phyloP scores from a whole-genome alignment of 2,888 invertebrate species.

The Charanyca ferruginea region DNA sequence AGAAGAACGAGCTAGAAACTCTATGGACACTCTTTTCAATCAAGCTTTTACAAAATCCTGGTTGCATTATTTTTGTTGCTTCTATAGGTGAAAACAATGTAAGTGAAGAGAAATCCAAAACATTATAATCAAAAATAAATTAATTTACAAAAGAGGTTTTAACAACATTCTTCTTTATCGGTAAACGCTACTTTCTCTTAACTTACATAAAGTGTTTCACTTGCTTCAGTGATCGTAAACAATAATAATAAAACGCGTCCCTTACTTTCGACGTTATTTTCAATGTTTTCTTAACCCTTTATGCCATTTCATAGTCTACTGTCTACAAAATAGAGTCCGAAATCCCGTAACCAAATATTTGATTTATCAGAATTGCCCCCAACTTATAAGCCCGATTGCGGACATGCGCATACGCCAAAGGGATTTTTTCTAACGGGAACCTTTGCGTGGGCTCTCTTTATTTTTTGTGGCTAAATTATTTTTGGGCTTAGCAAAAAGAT shows the following conservation, averaged over 20 bases:
- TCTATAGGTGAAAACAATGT: too few species aligned
- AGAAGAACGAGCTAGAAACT: too few species aligned
- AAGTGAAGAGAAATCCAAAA: too few species aligned
- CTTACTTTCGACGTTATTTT: slow-evolving; percentile 44
- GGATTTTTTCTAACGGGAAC: slow-evolving; percentile 62
- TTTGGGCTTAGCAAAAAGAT: slow-evolving; percentile 43
- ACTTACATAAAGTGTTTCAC: slow-evolving; percentile 40
- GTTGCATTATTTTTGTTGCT: too few species aligned
- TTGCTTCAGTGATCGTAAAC: slow-evolving; percentile 42
- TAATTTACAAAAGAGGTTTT: slow-evolving; percentile 4
- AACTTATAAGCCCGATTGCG: slow-evolving; percentile 14
- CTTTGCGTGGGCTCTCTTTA: slow-evolving; percentile 45
- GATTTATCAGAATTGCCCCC: slow-evolving; percentile 26
- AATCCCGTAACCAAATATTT: not conserved
- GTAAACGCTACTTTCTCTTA: slow-evolving; percentile 42
- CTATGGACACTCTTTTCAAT: too few species aligned
- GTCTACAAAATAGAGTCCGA: not conserved
- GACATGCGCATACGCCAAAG: slow-evolving; percentile 45
- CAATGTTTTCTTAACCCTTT: slow-evolving; percentile 12
- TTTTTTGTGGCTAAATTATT: slow-evolving; percentile 57
- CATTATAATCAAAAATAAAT: too few species aligned
- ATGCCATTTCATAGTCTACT: not conserved
- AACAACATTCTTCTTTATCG: slow-evolving; percentile 10
- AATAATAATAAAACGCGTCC: slow-evolving; percentile 45
- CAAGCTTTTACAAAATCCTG: too few species aligned